phyloP scores from a whole-genome alignment of 1,140 invertebrate species.

The Lucilia sericata region DNA sequence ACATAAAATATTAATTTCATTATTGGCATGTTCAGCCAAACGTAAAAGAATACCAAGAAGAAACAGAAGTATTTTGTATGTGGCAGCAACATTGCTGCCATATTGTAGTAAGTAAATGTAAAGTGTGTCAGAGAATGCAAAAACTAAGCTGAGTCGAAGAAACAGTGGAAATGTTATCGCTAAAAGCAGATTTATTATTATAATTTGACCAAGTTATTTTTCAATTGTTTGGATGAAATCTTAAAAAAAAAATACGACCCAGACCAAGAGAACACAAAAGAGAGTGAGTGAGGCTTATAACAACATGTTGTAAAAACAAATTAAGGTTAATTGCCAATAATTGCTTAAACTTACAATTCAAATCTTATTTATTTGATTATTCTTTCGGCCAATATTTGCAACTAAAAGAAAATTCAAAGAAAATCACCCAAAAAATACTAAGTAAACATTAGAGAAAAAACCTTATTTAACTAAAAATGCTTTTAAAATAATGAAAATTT shows the following conservation, averaged over 20 bases:
- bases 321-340: constrained; percentile 29
- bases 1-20: constrained; percentile 14
- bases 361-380: background rate
- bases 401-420: background rate
- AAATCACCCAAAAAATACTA: background rate
- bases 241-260: background rate
- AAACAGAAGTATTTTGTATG: background rate
- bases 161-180: background rate
- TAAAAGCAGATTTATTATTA: constrained; percentile 1
- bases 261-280: too few relatives aligned
- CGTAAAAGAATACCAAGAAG: background rate
- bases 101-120: background rate
- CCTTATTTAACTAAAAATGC: background rate
- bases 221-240: background rate
- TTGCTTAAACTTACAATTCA: background rate
- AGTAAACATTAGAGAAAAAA: background rate
- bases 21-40: constrained; percentile 23
- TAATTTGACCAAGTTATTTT: constrained; percentile 1
- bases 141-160: background rate
- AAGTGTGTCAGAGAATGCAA: constrained; percentile 26
- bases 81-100: background rate
- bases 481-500: constrained; percentile 13
- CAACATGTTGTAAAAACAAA: constrained; percentile 3
- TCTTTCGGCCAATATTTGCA: background rate
- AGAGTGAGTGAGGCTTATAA: background rate